Evolutionary conservation across 2,888 invertebrate genomes (phyloP).

Genomic region (Tetanocera ferruginea): DNA sequence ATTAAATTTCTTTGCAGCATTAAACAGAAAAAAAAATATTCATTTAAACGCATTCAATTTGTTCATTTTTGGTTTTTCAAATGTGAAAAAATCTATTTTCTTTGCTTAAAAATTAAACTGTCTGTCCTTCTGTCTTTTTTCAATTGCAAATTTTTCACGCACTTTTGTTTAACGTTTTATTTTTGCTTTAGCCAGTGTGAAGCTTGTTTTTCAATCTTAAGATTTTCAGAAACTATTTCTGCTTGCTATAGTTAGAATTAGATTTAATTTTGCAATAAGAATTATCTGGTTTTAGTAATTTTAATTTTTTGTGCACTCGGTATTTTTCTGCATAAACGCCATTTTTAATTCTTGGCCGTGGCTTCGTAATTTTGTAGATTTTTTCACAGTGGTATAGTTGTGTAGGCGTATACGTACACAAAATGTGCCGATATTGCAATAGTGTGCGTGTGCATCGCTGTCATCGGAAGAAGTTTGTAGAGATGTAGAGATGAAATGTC

Average conservation of each 20-base stretch:
- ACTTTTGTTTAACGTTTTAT: conserved; percentile 43
- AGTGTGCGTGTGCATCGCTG: conserved; percentile 38
- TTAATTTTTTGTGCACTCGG: conserved; percentile 51
- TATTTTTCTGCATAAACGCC: conserved; percentile 53
- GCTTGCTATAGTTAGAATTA: conserved; percentile 43
- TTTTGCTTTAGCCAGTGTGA: conserved; percentile 34
- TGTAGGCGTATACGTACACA: conserved; percentile 32
- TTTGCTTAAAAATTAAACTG: neutral
- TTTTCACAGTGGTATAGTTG: neutral
- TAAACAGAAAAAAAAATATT: conserved; percentile 2
- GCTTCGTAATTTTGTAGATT: conserved; percentile 49
- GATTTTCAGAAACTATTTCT: conserved; percentile 37
- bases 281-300: conserved; percentile 46
- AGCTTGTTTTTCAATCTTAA: conserved; percentile 30
- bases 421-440: conserved; percentile 44
- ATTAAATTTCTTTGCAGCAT: neutral
- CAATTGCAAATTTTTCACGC: conserved; percentile 45
- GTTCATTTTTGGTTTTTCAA: neutral
- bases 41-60: neutral
- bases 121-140: neutral
- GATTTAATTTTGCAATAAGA: conserved; percentile 39
- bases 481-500: conserved; percentile 23
- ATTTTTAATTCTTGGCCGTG: conserved; percentile 52
- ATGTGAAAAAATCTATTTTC: neutral
- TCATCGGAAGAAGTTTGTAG: neutral